phyloP scores from a whole-genome alignment of 1,140 invertebrate species.

The Probaryconus sp. region DNA sequence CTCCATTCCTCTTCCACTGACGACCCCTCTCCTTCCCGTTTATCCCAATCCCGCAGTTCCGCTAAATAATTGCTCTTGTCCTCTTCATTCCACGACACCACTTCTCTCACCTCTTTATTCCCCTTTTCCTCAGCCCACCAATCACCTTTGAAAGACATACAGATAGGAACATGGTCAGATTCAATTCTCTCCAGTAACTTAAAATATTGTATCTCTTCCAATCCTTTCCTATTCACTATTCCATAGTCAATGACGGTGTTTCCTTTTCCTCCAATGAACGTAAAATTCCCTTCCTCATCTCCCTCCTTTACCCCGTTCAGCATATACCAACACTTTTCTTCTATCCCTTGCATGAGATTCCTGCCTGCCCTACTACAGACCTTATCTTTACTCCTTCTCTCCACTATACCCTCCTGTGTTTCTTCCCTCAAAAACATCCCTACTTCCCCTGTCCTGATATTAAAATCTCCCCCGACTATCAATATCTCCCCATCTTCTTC shows the following conservation, averaged over 20 bases:
- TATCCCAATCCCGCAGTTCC: neutral
- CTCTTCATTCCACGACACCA: constrained; percentile 7
- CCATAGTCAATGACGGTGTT: constrained; percentile 16
- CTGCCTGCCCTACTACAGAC: neutral
- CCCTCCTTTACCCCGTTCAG: constrained; percentile 10
- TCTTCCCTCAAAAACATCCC: constrained; percentile 2
- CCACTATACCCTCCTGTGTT: neutral
- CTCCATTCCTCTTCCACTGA: too few relatives aligned
- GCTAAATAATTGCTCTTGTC: neutral
- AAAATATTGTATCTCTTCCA: neutral
- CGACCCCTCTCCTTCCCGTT: too few relatives aligned
- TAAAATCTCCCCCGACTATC: constrained; percentile 19
- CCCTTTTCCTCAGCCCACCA: neutral
- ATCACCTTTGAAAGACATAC: neutral
- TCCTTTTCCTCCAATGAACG: constrained; percentile 26
- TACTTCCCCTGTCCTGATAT: constrained; percentile 16
- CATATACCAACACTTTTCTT: constrained; percentile 20
- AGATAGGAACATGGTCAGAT: constrained; percentile 3
- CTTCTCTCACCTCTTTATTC: neutral
- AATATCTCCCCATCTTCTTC: constrained; percentile 12
- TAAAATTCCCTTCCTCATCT: constrained; percentile 35
- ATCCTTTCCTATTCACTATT: neutral
- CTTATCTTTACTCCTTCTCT: constrained; percentile 25
- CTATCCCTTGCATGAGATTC: constrained; percentile 12
- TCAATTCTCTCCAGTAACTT: neutral